Evolutionary conservation across 2,888 invertebrate genomes (phyloP).

Genomic region (Ceriagrion tenellum): DNA sequence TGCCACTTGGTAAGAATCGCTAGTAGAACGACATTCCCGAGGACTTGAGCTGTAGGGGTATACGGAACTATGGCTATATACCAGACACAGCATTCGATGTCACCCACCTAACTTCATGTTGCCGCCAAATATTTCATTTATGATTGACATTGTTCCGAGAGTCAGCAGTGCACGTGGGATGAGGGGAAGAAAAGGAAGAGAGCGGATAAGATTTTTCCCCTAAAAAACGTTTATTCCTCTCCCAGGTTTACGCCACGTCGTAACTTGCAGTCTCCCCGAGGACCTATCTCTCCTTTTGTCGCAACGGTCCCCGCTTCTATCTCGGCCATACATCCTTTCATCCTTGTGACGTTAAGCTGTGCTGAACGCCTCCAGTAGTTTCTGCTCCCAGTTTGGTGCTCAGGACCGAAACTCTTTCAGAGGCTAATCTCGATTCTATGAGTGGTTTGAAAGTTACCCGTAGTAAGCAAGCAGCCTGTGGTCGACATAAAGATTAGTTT

Average conservation of each 20-base stretch:
- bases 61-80: not conserved
- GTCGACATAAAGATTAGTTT: too few relatives aligned
- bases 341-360: not conserved
- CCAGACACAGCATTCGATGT: not conserved
- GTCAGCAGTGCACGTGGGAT: not conserved
- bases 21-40: not conserved
- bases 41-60: not conserved
- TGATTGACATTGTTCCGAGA: not conserved
- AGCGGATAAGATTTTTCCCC: not conserved
- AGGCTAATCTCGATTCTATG: not conserved
- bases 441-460: not conserved
- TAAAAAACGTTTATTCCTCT: slow-evolving; percentile 26
- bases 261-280: slow-evolving; percentile 2
- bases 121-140: not conserved
- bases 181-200: not conserved
- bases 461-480: too few relatives aligned
- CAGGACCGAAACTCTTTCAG: not conserved
- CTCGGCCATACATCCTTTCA: not conserved
- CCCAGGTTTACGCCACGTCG: slow-evolving; percentile 32
- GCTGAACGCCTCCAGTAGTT: not conserved
- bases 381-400: not conserved
- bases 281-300: not conserved
- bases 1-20: too few relatives aligned
- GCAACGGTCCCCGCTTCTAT: not conserved
- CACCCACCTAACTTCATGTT: not conserved